Conservation (phyloP, 2,888 invertebrate species). For the Lasioglossum pauxillum region DNA sequence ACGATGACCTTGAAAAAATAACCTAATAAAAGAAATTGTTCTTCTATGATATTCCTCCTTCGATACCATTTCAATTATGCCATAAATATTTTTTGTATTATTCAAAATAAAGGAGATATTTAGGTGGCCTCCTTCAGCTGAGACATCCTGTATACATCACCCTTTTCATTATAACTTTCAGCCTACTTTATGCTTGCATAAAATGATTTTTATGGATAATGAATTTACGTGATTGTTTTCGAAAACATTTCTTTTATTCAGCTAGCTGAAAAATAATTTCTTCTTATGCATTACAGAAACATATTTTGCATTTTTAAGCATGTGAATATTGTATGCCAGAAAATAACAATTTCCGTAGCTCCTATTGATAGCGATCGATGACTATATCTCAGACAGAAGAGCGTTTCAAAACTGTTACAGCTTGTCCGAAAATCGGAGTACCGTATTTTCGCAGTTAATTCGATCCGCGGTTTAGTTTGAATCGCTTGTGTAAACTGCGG, state of each 20-base stretch:
- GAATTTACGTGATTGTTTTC: no score
- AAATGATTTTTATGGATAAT: no score
- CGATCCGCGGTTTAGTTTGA: constrained; percentile 8
- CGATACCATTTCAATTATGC: no score
- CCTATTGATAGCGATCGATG: background rate
- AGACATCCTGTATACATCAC: background rate
- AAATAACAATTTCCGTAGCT: background rate
- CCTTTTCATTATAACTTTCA: background rate
- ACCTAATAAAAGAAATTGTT: no score
- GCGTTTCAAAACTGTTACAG: background rate
- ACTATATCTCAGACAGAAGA: background rate
- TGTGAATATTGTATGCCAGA: background rate
- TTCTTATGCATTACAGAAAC: background rate
- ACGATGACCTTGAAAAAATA: no score
- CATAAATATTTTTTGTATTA: no score
- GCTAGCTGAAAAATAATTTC: background rate
- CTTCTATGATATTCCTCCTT: no score
- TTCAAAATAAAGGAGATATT: no score
- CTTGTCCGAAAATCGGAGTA: background rate
- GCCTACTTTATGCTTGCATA: no score
- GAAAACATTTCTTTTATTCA: no score
- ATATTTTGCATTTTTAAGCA: background rate
- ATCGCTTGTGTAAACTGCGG: constrained; percentile 33
- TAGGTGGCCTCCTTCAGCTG: no score
- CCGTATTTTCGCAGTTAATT: background rate